Conservation (phyloP, 2,113 vertebrate species). For the Campylomormyrus numenius region DNA sequence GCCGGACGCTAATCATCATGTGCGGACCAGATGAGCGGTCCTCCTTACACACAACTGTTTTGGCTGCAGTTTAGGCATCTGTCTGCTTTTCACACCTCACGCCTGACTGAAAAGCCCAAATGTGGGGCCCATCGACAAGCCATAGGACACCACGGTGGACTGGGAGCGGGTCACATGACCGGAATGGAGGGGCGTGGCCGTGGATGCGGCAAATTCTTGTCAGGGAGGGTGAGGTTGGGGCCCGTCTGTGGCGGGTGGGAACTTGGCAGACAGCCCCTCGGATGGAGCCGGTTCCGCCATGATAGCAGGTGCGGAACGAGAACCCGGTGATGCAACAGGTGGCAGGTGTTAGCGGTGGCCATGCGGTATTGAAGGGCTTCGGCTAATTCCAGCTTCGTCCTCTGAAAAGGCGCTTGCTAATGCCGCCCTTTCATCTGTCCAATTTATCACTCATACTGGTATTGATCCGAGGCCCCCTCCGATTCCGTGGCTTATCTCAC, state of each 20-base stretch:
- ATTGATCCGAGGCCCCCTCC: neutral
- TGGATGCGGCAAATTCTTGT: neutral
- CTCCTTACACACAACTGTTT: neutral
- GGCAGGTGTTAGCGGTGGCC: neutral
- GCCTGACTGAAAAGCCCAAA: neutral
- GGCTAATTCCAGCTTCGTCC: neutral
- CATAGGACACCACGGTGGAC: neutral
- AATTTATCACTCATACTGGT: conserved; percentile 4
- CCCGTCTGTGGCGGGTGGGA: neutral
- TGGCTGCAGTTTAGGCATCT: neutral
- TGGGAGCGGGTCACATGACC: neutral
- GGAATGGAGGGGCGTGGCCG: neutral
- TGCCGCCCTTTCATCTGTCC: conserved; percentile 16
- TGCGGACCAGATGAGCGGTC: neutral
- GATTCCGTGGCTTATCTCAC: neutral
- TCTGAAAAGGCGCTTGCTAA: neutral
- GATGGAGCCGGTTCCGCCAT: neutral
- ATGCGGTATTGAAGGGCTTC: too few species aligned
- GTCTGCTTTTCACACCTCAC: neutral
- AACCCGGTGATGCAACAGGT: too few species aligned
- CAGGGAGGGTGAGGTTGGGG: neutral
- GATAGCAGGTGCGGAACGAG: neutral
- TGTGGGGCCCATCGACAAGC: neutral
- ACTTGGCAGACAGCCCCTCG: neutral
- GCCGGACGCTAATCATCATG: neutral